Conservation (phyloP, 2,113 vertebrate species). For the Callocephalon fimbriatum region DNA sequence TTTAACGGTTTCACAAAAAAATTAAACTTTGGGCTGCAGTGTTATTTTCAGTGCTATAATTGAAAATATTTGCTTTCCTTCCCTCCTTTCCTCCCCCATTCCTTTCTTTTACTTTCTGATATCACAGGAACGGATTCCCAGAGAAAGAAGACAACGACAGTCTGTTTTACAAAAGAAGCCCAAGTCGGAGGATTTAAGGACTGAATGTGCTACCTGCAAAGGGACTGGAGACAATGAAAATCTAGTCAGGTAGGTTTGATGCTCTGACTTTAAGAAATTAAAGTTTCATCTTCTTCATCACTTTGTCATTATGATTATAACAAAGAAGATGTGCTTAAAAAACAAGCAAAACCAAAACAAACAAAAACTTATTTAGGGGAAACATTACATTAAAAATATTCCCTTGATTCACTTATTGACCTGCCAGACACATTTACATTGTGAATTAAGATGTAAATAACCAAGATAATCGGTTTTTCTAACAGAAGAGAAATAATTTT, state of each 20-base stretch:
- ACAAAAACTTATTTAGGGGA: slow-evolving; percentile 11
- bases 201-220: slow-evolving; percentile 93
- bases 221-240: slow-evolving; percentile 97
- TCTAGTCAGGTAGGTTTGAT: slow-evolving; percentile 90
- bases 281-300: slow-evolving; percentile 79
- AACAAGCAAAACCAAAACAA: neutral
- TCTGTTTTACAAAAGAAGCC: slow-evolving; percentile 92
- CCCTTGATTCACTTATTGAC: slow-evolving; percentile 69
- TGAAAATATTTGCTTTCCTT: slow-evolving; percentile 53
- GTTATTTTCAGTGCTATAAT: neutral
- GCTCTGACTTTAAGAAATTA: slow-evolving; percentile 68
- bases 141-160: slow-evolving; percentile 92
- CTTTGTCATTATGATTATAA: slow-evolving; percentile 57
- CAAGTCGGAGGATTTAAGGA: slow-evolving; percentile 92
- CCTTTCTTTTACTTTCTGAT: slow-evolving; percentile 10
- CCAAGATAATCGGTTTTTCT: slow-evolving; percentile 33
- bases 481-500: slow-evolving; percentile 30
- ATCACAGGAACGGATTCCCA: slow-evolving; percentile 88
- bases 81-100: neutral
- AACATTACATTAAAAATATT: slow-evolving; percentile 19
- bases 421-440: slow-evolving; percentile 78
- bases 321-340: neutral
- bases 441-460: slow-evolving; percentile 75
- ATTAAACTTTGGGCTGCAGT: slow-evolving; percentile 8
- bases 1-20: slow-evolving; percentile 24